phyloP scores from a whole-genome alignment of 1,140 invertebrate species.

The Nasonia vitripennis region DNA sequence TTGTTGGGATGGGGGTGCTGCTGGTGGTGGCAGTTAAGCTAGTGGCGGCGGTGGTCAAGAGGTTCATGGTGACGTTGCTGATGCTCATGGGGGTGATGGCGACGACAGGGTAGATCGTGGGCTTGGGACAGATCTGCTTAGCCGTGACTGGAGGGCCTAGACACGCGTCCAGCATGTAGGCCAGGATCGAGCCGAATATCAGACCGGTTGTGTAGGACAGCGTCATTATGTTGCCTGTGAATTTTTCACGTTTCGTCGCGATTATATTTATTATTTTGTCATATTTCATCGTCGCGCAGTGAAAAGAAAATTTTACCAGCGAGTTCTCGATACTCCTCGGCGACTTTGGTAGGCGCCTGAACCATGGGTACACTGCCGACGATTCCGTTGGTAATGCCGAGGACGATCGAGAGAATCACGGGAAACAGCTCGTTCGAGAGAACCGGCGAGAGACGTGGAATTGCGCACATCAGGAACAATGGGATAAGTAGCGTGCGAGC shows the following conservation, averaged over 20 bases:
- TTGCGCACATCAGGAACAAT: conserved; percentile 85
- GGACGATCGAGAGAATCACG: conserved; percentile 82
- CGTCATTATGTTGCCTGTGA: conserved; percentile 92
- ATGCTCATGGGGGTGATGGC: neutral
- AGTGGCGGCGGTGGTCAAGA: conserved; percentile 54
- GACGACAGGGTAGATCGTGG: conserved; percentile 41
- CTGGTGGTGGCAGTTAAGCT: conserved; percentile 54
- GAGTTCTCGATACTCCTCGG: conserved; percentile 85
- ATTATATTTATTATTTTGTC: no score
- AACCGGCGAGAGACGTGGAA: conserved; percentile 83
- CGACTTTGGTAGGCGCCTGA: conserved; percentile 87
- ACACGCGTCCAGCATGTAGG: conserved; percentile 87
- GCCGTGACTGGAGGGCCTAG: conserved; percentile 78
- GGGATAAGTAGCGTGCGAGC: conserved; percentile 85
- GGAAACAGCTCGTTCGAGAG: conserved; percentile 83
- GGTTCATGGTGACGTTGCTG: conserved; percentile 41
- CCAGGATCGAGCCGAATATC: conserved; percentile 86
- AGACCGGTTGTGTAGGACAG: conserved; percentile 91
- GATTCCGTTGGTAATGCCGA: conserved; percentile 91
- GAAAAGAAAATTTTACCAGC: conserved; percentile 74
- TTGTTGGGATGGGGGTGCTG: neutral
- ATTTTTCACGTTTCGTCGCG: no score
- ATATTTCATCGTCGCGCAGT: neutral
- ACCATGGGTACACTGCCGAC: conserved; percentile 95
- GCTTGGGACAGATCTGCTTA: conserved; percentile 63